Evolutionary conservation across 2,113 vertebrate genomes (phyloP), one percentile per base, ranked within the genome.

Genomic region (Psilopsiagon aymara): DNA sequence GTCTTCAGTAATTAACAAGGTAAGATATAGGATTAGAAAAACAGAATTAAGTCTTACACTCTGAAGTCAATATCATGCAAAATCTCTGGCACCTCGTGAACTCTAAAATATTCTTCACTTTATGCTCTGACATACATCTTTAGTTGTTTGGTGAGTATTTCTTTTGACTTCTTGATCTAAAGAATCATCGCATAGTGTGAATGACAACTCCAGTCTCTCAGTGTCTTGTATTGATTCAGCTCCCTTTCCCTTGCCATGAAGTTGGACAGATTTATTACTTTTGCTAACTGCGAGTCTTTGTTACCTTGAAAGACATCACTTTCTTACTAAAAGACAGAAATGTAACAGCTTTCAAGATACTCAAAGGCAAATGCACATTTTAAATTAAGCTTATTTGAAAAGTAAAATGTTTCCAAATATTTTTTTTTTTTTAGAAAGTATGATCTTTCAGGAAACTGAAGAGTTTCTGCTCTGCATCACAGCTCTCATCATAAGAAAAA

Each of bases 91-190:
- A 62, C 6, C 47, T 47, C 87, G 21, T 82, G 24, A 84, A 85
- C 6, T 78, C 62, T 53, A 68, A 18, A 39, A 44, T 35, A 71
- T 29, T 66, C 25, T 83, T 52, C 51, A 28, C n/a, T 90, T 85
- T 55, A 80, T 20, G 27, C 46, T 92, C 97, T 98, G 55, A 93
- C 69, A 83, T 7, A 41, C 5, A 68, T 73, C 79, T 68, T 88
- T 57, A 77, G 86, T 87, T 81, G 75, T 73, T 27, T 88, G 94
- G 43, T 37, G 53, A 92, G 82, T 69, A 70, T 93, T 97, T 96
- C 94, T 96, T 96, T 97, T 97, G 71, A 78, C 71, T 95, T 74
- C 92, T 94, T 97, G 97, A 64, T 94, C 92, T 76, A 95, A 91
- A 77, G 73, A 60, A 70, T 79, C 75, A 39, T 31, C 21, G 52